A percentile compares a stretch with the other conserved stretches of the same genome.
phyloP scores from a whole-genome alignment of 92 coral and sea anemone genomes.

The Ricordea florida region DNA sequence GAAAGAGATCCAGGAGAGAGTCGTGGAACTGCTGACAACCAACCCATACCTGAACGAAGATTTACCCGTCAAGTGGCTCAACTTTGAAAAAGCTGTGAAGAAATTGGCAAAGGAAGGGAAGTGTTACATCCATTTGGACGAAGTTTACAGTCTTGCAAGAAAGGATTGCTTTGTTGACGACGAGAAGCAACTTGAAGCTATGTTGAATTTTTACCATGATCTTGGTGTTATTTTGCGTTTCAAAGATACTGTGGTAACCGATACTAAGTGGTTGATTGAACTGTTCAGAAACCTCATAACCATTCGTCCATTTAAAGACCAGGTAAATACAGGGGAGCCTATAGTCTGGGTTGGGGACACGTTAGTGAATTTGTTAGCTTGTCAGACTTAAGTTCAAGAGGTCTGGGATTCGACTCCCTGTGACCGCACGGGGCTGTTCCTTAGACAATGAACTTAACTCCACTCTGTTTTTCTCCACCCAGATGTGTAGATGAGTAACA shows the following conservation, averaged over 20 bases:
- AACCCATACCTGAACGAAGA: constrained; percentile 8
- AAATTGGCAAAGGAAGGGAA: constrained; percentile 8
- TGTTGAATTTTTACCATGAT: constrained; percentile 50
- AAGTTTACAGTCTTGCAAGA: constrained; percentile 31
- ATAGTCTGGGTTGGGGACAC: no score
- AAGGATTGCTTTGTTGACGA: constrained; percentile 33
- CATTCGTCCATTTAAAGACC: constrained; percentile 35
- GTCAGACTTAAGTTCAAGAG: no score
- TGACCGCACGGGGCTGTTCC: no score
- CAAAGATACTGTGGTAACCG: constrained; percentile 40
- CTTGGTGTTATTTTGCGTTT: constrained; percentile 35
- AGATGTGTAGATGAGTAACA: no score
- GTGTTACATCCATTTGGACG: constrained; percentile 8
- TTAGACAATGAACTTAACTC: no score
- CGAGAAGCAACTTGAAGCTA: constrained; percentile 18
- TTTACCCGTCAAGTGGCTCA: constrained; percentile 56
- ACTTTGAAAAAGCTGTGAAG: constrained; percentile 50
- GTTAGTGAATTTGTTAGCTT: no score
- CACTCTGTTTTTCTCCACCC: no score
- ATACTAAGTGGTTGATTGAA: constrained; percentile 52
- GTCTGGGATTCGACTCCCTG: no score
- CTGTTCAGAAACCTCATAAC: constrained; percentile 52
- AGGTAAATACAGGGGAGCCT: constrained; percentile 7
- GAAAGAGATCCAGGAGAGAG: neutral
- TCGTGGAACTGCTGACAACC: constrained; percentile 14